phyloP scores from a whole-genome alignment of 2,797 vertebrate species.

The Melanogrammus aeglefinus region DNA sequence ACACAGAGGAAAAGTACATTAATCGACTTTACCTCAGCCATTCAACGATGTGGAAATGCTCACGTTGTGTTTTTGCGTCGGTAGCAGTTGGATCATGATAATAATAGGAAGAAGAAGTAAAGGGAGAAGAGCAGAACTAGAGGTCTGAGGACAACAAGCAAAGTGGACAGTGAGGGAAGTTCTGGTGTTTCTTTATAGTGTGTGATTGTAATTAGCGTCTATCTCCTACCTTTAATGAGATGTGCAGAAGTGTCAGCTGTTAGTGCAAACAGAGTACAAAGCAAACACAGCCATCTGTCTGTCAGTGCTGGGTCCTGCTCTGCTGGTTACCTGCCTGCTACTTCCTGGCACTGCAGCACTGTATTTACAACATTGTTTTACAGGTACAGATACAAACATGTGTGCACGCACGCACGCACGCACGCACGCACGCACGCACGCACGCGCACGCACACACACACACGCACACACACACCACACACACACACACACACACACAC shows the following conservation, averaged over 20 bases:
- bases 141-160: background rate
- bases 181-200: background rate
- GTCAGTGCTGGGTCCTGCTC: background rate
- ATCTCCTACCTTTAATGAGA: background rate
- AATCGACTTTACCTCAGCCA: background rate
- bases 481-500: conserved; percentile 20
- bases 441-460: background rate
- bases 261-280: conserved; percentile 14
- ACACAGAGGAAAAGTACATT: background rate
- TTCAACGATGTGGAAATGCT: background rate
- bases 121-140: background rate
- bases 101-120: background rate
- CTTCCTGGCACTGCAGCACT: conserved; percentile 20
- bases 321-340: background rate
- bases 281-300: conserved; percentile 8
- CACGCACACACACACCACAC: conserved; percentile 25
- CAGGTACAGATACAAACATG: conserved; percentile 26
- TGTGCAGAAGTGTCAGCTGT: background rate
- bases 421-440: conserved; percentile 28
- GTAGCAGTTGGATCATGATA: background rate
- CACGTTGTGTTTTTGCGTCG: background rate
- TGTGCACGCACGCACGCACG: conserved; percentile 9
- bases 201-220: background rate
- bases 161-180: background rate
- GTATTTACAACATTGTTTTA: conserved; percentile 48